Base-by-base conservation (phyloP, 2,797 vertebrate species). In the Pseudochaenichthys georgianus region DNA sequence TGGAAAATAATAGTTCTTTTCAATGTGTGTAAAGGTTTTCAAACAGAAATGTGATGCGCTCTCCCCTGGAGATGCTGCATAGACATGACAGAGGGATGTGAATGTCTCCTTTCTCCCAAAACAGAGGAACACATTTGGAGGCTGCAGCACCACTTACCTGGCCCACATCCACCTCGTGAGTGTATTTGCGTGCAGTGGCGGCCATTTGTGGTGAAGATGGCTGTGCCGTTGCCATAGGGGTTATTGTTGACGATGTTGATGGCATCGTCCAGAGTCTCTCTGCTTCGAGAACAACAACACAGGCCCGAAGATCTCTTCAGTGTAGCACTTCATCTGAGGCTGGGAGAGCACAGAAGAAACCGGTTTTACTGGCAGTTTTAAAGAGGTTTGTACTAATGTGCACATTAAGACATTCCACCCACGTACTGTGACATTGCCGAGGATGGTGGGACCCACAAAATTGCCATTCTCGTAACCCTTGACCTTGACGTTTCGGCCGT, bases 151-250 rank as follows among this genome's bases (percentile, higher is more conserved):
- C 81, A 62, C 96, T 85, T 84, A 99, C 98, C 97, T 99, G 98
- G 53, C 98, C 98, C 46, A 99, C 97, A 12, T 99, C 98, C 86
- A 97, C 97, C 67, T 97, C 91, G 52, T 99, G 96, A 64, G 97
- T 97, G 77, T 97, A 99, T 90, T 99, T 99, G 82, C 97, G 96
- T 76, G 98, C 98, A 17, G 96, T 96, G 88, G 98, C 97, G 59
- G n/a, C 98, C 98, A 52, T 98, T 99, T 78, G 97, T 98, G 77
- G 98, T 99, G 83, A 99, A 99, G 93, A 99, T 98, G 64, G 97
- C 98, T 2, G 98, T 99, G 73, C 97, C 97, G 48, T 99, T 99
- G 91, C 98, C 98, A 71, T 99, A 99, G 21, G 95, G 97, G 80
- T 99, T 99, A 8, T 88, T 93, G 90, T 99, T 99, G 78, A 99